These are phyloP conservation scores for Danaus melanippus DNA, from an alignment of 1,140 invertebrate species.

Conservation along the genomic window DNA sequence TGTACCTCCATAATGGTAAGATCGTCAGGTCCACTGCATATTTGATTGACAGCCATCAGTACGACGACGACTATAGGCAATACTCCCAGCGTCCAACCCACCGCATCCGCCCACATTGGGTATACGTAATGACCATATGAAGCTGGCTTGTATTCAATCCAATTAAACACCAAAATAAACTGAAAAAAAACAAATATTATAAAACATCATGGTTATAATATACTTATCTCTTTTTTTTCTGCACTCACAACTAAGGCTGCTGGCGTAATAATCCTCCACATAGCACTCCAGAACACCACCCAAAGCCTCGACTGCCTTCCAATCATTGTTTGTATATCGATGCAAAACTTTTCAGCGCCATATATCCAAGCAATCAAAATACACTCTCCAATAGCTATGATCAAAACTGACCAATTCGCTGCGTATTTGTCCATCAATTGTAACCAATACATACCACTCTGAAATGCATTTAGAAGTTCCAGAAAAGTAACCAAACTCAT, in stretches of 20 bases:
- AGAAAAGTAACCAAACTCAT: background rate
- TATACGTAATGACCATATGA: constrained; percentile 83
- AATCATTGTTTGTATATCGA: constrained; percentile 87
- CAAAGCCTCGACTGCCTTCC: constrained; percentile 79
- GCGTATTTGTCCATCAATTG: constrained; percentile 91
- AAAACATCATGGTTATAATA: constrained; percentile 3
- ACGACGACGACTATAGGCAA: constrained; percentile 82
- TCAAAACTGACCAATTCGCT: constrained; percentile 87
- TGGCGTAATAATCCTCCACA: constrained; percentile 88
- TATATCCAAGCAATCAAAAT: constrained; percentile 88
- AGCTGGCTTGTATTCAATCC: constrained; percentile 85
- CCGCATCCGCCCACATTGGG: constrained; percentile 82
- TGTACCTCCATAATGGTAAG: constrained; percentile 71
- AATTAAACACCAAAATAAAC: constrained; percentile 88
- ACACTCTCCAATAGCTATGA: constrained; percentile 86
- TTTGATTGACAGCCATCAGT: constrained; percentile 76
- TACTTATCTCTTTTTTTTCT: background rate
- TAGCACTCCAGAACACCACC: constrained; percentile 84
- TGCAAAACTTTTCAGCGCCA: constrained; percentile 84
- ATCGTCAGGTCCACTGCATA: constrained; percentile 71
- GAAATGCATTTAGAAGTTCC: constrained; percentile 21
- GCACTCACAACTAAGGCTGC: constrained; percentile 76
- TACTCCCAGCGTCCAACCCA: constrained; percentile 85
- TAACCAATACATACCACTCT: constrained; percentile 88
- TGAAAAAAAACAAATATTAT: constrained; percentile 45